A percentile compares a stretch with the other conserved stretches of the same genome.
These are phyloP conservation scores for Sminthurinus aureus DNA, from an alignment of 2,888 invertebrate genomes.

Conservation along the genomic window DNA sequence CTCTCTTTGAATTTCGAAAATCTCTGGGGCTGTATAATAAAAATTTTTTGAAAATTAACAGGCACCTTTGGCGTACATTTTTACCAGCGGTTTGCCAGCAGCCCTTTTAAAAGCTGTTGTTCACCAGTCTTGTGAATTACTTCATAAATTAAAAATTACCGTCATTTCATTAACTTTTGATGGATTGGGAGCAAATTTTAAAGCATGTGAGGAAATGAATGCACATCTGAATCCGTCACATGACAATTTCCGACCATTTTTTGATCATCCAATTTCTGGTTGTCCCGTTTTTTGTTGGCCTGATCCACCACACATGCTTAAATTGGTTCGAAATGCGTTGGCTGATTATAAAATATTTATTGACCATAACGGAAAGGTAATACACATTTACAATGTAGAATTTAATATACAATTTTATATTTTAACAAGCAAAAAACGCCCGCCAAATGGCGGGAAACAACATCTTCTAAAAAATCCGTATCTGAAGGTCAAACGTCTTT, in stretches of 20 bases:
- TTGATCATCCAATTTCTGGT: neutral
- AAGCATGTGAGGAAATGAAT: neutral
- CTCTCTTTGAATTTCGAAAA: too few species aligned
- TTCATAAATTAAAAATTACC: neutral
- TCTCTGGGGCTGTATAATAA: too few species aligned
- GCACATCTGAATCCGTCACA: neutral
- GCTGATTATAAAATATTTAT: neutral
- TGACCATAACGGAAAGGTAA: neutral
- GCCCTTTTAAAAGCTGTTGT: neutral
- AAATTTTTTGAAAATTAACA: too few species aligned
- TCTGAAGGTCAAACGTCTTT: too few species aligned
- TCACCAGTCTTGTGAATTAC: neutral
- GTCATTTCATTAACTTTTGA: neutral
- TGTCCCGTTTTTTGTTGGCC: neutral
- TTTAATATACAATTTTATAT: neutral
- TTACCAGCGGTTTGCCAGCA: neutral
- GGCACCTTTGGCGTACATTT: too few species aligned
- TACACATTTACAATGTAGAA: neutral
- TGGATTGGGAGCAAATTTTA: neutral
- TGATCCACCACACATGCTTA: neutral
- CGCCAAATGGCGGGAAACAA: too few species aligned
- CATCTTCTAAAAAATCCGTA: neutral
- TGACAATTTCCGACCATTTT: neutral
- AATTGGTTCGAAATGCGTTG: neutral
- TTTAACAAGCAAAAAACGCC: neutral